phyloP scores from a whole-genome alignment of 2,797 vertebrate genomes.

The Coilia nasus region DNA sequence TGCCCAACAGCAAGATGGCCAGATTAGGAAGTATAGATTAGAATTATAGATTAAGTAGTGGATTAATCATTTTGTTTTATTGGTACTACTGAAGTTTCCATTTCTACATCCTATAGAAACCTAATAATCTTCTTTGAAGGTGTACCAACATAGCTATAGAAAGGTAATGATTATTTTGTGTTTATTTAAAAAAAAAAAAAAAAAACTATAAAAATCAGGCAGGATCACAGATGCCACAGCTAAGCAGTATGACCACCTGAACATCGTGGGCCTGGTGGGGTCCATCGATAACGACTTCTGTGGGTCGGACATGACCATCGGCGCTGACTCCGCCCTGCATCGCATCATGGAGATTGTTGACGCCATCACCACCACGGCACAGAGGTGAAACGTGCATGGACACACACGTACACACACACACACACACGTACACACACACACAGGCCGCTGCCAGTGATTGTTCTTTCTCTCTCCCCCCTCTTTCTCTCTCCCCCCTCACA shows the following conservation, averaged over 20 bases:
- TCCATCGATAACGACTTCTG: slow-evolving; percentile 98
- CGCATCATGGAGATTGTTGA: slow-evolving; percentile 95
- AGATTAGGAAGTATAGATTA: too few relatives aligned
- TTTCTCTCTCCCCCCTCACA: too few relatives aligned
- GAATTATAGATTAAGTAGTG: too few relatives aligned
- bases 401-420: background rate
- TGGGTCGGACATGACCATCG: slow-evolving; percentile 97
- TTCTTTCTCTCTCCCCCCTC: too few relatives aligned
- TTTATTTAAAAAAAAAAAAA: background rate
- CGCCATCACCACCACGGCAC: slow-evolving; percentile 91
- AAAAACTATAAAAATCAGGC: slow-evolving; percentile 65
- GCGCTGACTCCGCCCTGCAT: slow-evolving; percentile 90
- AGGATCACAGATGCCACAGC: slow-evolving; percentile 83
- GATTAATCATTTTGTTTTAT: background rate
- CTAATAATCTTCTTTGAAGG: background rate
- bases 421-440: background rate
- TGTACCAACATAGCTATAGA: too few relatives aligned
- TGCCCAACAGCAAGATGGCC: too few relatives aligned
- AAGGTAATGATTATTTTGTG: too few relatives aligned
- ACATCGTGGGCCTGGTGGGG: slow-evolving; percentile 92
- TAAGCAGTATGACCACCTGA: slow-evolving; percentile 78
- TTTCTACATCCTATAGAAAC: background rate
- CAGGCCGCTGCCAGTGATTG: background rate
- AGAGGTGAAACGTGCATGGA: slow-evolving; percentile 75
- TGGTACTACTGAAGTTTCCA: background rate